Evolutionary conservation across 2,888 invertebrate species (phyloP), one percentile per base, ranked within the genome.

Genomic region (Calameuta pallipes): DNA sequence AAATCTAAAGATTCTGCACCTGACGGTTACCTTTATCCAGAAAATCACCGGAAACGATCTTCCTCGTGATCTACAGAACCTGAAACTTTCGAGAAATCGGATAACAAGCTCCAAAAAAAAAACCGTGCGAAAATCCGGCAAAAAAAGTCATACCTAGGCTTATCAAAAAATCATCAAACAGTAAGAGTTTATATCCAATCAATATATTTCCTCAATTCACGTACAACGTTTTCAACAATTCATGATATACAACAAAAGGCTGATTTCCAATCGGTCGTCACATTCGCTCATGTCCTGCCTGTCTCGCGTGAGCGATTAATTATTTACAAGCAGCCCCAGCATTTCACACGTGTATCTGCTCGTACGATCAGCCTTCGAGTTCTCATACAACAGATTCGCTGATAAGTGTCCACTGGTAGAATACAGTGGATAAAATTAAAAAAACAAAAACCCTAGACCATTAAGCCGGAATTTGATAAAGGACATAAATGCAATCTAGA

Each of bases 251-350:
- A 41, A 41, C 41, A 41, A 41, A 41, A 41, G 41, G 41, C 15
- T 41, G 41, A 41, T 41, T 41, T 41, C 15, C 41, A 15, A 41
- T 41, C 15, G 4, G 41, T 41, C 41, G 13, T 41, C 1, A 15
- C 41, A 41, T 41, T 15, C 4, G 41, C 41, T 41, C 15, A 4
- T 1, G 41, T 41, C 31, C 76, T 73, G 75, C 78, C 74, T 79
- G 80, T 78, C 79, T 77, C 81, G 82, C 81, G 83, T 82, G 75
- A 69, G 41, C 41, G 78, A 81, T 83, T 80, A 81, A 85, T 84
- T 83, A 84, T 84, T 83, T 82, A 85, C 81, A 79, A 80, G 77
- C 81, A 84, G 76, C 80, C 80, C 80, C 80, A 83, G 76, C 82
- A 76, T 81, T 83, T 83, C 81, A 80, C 83, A 83, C 82, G 80